These are phyloP conservation scores for Hyppa rectilinea DNA, from an alignment of 2,888 invertebrate species.

Conservation along the genomic window DNA sequence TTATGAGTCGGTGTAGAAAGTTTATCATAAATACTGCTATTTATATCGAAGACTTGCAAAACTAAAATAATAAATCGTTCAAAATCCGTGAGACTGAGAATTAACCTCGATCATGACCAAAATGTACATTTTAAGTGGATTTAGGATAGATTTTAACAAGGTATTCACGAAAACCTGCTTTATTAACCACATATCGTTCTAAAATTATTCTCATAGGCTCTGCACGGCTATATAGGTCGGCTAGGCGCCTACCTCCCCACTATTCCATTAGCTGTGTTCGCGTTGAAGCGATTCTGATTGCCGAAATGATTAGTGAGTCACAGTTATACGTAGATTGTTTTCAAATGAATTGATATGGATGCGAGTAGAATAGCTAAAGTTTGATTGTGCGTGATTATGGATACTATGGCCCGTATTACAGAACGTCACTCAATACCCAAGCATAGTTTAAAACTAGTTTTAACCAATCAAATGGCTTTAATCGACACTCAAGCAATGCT, in stretches of 20 bases:
- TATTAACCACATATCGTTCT: constrained; percentile 3
- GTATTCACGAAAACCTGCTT: constrained; percentile 2
- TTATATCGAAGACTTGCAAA: background rate
- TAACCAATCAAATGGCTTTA: too few relatives aligned
- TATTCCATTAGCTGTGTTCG: constrained; percentile 58
- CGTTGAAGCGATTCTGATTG: constrained; percentile 57
- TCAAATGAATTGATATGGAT: constrained; percentile 37
- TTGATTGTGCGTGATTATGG: constrained; percentile 8
- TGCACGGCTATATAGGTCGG: constrained; percentile 11
- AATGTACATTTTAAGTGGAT: background rate
- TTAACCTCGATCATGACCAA: background rate
- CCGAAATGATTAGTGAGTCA: constrained; percentile 55
- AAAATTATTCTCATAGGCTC: constrained; percentile 24
- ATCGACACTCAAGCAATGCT: too few relatives aligned
- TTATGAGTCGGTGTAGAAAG: background rate
- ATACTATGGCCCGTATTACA: too few relatives aligned
- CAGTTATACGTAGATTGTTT: constrained; percentile 46
- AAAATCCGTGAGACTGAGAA: background rate
- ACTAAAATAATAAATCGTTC: background rate
- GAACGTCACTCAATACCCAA: too few relatives aligned
- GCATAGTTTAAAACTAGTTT: too few relatives aligned
- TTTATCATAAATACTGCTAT: background rate
- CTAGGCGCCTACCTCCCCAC: constrained; percentile 17
- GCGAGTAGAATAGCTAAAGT: constrained; percentile 18
- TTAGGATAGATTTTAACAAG: background rate